Conservation (phyloP, 2,113 vertebrate species). For the Furnarius figulus region DNA sequence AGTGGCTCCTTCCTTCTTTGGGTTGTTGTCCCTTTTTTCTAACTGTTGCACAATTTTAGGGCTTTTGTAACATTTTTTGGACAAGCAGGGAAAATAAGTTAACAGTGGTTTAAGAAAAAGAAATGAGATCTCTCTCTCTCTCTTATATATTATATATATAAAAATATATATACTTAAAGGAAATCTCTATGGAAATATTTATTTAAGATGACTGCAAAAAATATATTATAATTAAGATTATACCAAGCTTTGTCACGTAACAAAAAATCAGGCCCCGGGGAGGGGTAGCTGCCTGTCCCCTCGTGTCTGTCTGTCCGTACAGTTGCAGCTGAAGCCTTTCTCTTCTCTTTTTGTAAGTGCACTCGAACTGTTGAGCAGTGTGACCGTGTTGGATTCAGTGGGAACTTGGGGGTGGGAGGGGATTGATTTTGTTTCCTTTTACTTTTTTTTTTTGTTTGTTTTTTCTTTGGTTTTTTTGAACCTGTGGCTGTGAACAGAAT, state of each 20-base stretch:
- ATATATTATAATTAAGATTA: constrained; percentile 9
- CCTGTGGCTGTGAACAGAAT: constrained; percentile 77
- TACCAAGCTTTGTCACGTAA: constrained; percentile 37
- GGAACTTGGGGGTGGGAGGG: neutral
- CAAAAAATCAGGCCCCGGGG: constrained; percentile 1
- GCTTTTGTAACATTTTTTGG: constrained; percentile 67
- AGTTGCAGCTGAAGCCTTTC: constrained; percentile 61
- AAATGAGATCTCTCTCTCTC: constrained; percentile 11
- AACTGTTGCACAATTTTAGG: constrained; percentile 71
- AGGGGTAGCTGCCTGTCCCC: constrained; percentile 27
- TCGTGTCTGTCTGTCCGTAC: constrained; percentile 53
- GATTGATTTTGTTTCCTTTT: too few relatives aligned
- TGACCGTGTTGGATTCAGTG: constrained; percentile 64
- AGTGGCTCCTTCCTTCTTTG: constrained; percentile 49
- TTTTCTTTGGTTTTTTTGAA: constrained; percentile 11
- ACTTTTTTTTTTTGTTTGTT: too few relatives aligned
- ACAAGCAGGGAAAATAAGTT: constrained; percentile 62
- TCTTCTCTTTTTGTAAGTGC: constrained; percentile 62
- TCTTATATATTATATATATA: constrained; percentile 39
- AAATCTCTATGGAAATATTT: constrained; percentile 71
- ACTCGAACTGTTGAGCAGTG: constrained; percentile 59
- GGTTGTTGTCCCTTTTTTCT: constrained; percentile 57
- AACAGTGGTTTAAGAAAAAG: constrained; percentile 56
- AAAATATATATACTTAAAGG: constrained; percentile 50
- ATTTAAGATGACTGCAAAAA: constrained; percentile 68